Base-by-base conservation (phyloP, 1,140 invertebrate genomes). In the Drosophila subobscura region DNA sequence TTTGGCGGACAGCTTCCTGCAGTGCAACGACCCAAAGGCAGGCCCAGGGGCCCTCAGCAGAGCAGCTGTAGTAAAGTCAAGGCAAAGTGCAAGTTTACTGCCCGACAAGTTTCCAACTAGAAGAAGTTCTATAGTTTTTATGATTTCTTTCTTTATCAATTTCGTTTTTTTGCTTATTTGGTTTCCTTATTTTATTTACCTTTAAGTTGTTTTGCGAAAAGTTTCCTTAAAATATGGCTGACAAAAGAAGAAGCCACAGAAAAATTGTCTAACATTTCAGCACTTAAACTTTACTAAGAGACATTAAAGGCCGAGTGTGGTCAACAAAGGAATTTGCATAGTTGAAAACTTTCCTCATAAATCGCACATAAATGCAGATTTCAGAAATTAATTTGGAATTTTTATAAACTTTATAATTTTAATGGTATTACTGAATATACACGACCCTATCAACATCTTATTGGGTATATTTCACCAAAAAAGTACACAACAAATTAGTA, bases 71-170 rank as follows among this genome's bases (percentile, higher is more conserved):
- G 27, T 3, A 55, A 57, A 52, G 37, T 46, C 29, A 33, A 25
- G 45, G 41, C 42, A 51, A 59, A 79, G 65, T 25, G 65, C 49
- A 68, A 68, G 61, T 53, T 63, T 53, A 29, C 46, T 53, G 67
- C 40, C 46, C 12, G 63, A 74, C 70, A 79, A 79, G 71, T 79
- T 79, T 56, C 27, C 7, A 61, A 61, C 47, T 54, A 27, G 20
- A 81, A 27, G 12, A 81, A 68, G 29, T 64, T 64, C 10, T 27
- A 20, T 12, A 41, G 44, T 64, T 46, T 54, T 64, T 64, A 46
- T 67, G 47, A 44, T 63, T 72, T 75, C 27, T 57, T 51, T 61
- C 51, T 52, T 66, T 67, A 66, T 66, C 41, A 60, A 57, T 68
- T 55, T 58, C 50, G 41, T 49, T 14, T 52, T n/a, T 45, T 37